Percentiles rank a stretch among this genome's conserved stretches.
These are phyloP conservation scores for Psylliodes chrysocephalus DNA, from an alignment of 2,888 invertebrate genomes.

Conservation along the genomic window DNA sequence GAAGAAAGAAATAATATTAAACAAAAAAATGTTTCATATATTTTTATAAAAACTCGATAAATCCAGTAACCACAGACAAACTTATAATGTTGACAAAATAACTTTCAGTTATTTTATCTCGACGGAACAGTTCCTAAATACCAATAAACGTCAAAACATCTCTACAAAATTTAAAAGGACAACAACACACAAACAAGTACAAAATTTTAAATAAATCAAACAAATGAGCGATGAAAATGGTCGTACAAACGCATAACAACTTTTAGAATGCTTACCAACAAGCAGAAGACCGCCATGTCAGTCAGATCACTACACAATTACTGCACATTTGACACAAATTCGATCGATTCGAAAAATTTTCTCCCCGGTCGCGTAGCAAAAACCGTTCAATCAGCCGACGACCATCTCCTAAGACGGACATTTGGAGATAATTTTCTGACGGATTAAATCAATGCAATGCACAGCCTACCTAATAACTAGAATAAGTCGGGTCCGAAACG, in stretches of 20 bases:
- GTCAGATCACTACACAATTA: slow-evolving; percentile 20
- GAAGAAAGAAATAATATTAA: no score
- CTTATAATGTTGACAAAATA: background rate
- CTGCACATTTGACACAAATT: slow-evolving; percentile 29
- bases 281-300: slow-evolving; percentile 28
- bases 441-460: slow-evolving; percentile 54
- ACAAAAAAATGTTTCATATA: no score
- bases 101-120: background rate
- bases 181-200: background rate
- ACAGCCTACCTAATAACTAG: slow-evolving; percentile 33
- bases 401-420: slow-evolving; percentile 39
- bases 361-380: slow-evolving; percentile 15
- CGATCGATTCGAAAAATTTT: slow-evolving; percentile 8
- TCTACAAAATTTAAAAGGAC: background rate
- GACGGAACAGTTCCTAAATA: background rate
- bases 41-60: no score
- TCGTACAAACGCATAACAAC: background rate
- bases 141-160: background rate
- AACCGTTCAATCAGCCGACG: slow-evolving; percentile 30
- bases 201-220: no score
- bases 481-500: slow-evolving; percentile 27
- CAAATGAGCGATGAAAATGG: background rate
- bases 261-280: slow-evolving; percentile 19
- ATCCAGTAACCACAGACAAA: background rate
- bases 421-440: slow-evolving; percentile 49